Base-by-base conservation (phyloP, 1,140 invertebrate species). In the Sarcophaga bullata region DNA sequence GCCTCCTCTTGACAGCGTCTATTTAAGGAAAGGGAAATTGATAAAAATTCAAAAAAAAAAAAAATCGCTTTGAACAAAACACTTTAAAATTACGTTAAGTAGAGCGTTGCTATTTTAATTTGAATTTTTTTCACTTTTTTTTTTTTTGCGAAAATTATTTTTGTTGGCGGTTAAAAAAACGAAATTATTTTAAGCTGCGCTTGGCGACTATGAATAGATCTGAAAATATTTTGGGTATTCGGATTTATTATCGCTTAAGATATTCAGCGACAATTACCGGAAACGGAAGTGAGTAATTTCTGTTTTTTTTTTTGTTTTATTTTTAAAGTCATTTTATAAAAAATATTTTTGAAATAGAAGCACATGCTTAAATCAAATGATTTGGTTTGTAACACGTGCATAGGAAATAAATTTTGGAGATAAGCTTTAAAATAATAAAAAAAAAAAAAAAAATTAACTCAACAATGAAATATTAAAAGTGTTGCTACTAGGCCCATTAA, bases 101-200 rank as follows among this genome's bases (percentile, higher is more conserved):
- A 58, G 54, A 58, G 54, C 54, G 54, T 58, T 58, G n/a, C 54
- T 58, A 58, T 58, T 58, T 58, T n/a, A n/a, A 58, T 58, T 58
- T 13, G 15, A n/a, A n/a, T 13, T 58, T 58, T 58, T 13, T 11
- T 13, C 15, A 9, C 8, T 15, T 15, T n/a, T 11, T 58, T 58
- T 58, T 58, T 13, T 58, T 58, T 58, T 58, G 8, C 50, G 13
- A 37, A 37, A 37, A 37, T 37, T 37, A 2, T 37, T 2, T 37
- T 37, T 37, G 25, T 37, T 52, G 11, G 54, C 54, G 54, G 13
- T 0, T 58, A n/a, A n/a, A 58, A 58, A n/a, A 4, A 37, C 25
- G 25, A 37, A 37, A 37, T 37, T 58, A n/a, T n/a, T 10, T 13
- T 58, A 58, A 58, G 54, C 13, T 58, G 54, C 13, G 15, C 15